Percentiles rank a stretch among this genome's conserved stretches.
These are phyloP conservation scores for Zingel zingel DNA, from an alignment of 2,113 vertebrate genomes.

Conservation along the genomic window DNA sequence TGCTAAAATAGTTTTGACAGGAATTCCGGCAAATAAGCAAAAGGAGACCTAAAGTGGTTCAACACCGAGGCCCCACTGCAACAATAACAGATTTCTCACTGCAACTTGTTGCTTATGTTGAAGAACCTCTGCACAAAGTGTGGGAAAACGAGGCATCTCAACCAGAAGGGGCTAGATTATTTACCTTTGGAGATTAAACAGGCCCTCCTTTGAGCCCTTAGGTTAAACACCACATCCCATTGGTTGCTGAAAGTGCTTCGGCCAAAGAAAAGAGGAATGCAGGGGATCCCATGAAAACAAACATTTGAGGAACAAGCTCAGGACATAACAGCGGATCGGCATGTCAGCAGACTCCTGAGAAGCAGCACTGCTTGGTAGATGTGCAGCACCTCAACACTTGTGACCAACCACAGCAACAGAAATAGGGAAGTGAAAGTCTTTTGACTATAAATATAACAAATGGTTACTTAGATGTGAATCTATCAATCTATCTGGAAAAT, in stretches of 20 bases:
- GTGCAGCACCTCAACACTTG: conserved; percentile 44
- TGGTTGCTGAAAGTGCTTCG: conserved; percentile 56
- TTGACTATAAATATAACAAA: not conserved
- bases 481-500: not conserved
- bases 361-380: conserved; percentile 47
- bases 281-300: conserved; percentile 76
- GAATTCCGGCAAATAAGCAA: conserved; percentile 53
- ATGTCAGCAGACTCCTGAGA: conserved; percentile 69
- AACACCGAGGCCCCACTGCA: not conserved
- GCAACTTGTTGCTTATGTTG: not conserved
- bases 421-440: conserved; percentile 75
- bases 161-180: conserved; percentile 50
- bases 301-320: conserved; percentile 71
- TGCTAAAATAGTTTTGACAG: conserved; percentile 51
- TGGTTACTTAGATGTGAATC: not conserved
- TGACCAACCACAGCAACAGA: conserved; percentile 44
- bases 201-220: conserved; percentile 42
- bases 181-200: conserved; percentile 78
- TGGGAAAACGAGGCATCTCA: conserved; percentile 38
- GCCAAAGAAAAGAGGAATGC: conserved; percentile 68
- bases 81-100: not conserved
- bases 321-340: conserved; percentile 31
- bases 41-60: conserved; percentile 1
- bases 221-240: conserved; percentile 63
- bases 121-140: conserved; percentile 14